Evolutionary conservation across 2,113 vertebrate genomes (phyloP), one percentile per base, ranked within the genome.

Genomic region (Capricornis sumatraensis): DNA sequence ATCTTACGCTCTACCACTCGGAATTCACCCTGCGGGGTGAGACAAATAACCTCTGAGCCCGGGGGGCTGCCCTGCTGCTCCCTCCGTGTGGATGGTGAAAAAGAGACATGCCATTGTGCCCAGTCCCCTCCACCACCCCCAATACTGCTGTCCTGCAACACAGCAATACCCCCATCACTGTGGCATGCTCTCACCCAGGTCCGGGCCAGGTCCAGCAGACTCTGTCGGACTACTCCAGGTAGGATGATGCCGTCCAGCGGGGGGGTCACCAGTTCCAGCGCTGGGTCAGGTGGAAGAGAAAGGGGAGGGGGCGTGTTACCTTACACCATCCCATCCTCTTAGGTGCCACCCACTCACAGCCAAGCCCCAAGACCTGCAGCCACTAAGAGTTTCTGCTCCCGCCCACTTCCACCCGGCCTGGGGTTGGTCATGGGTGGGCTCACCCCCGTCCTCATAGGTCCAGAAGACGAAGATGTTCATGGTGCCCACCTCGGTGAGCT

Each of bases 391-490:
- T 3, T 3, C 53, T 0, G 55, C 1, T 1, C 1, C 10, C 28
- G 21, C 25, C 93, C 45, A 4, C 64, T 45, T 3, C 64, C 9
- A 0, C 47, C 92, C 6, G 36, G 47, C 36, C 47, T 4, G 1
- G 36, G 71, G 21, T 1, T 2, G 8, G 52, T 21, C 76, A 2
- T 0, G 0, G 21, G 45, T 1, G 45, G 36, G 36, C 98, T 98
- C 98, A 99, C 99, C 99, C 98, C 99, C 99, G 0, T 99, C 97
- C 83, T 99, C 92, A 1, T 99, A 98, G 96, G 98, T 99, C 99
- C 99, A 99, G 99, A 99, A 99, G 98, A 99, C 40, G 98, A 99
- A 99, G 98, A 99, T 99, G 98, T 99, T 99, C 99, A 99, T 99
- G 98, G 99, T 99, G 71, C 99, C 99, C 30, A 99, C 99, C 98